A percentile compares a stretch with the other conserved stretches of the same genome.
These are phyloP conservation scores for Pterostichus madidus DNA, from an alignment of 2,888 invertebrate species.

Conservation along the genomic window DNA sequence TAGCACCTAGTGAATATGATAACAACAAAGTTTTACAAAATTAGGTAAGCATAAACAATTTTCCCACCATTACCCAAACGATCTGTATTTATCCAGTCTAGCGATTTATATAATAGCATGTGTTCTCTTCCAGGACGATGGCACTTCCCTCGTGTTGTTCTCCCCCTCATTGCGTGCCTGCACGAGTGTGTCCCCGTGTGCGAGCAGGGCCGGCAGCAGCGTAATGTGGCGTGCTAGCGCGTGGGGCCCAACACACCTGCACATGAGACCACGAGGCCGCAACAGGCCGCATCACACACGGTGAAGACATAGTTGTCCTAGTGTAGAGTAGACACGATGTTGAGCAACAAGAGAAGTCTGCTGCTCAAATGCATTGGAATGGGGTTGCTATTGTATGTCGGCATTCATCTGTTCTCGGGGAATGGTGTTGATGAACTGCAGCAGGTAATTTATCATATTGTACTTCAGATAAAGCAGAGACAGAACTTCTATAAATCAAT, in stretches of 20 bases:
- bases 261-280: conserved; percentile 59
- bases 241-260: conserved; percentile 37
- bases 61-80: no score
- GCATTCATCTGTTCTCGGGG: conserved; percentile 66
- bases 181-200: conserved; percentile 14
- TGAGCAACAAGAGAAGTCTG: conserved; percentile 66
- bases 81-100: conserved; percentile 7
- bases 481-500: no score
- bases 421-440: conserved; percentile 68
- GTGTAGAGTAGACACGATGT: conserved; percentile 56
- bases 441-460: conserved; percentile 5
- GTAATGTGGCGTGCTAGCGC: conserved; percentile 51
- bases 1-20: no score
- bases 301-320: conserved; percentile 29
- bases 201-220: conserved; percentile 30
- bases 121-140: conserved; percentile 29
- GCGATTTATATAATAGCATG: not conserved
- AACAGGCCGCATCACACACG: conserved; percentile 38
- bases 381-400: conserved; percentile 65
- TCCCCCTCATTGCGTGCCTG: not conserved
- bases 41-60: no score
- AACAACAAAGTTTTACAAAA: no score
- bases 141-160: conserved; percentile 19
- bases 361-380: conserved; percentile 63
- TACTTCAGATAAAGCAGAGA: no score